Evolutionary conservation across 2,797 vertebrate species (phyloP).

Genomic region (Fringilla coelebs): DNA sequence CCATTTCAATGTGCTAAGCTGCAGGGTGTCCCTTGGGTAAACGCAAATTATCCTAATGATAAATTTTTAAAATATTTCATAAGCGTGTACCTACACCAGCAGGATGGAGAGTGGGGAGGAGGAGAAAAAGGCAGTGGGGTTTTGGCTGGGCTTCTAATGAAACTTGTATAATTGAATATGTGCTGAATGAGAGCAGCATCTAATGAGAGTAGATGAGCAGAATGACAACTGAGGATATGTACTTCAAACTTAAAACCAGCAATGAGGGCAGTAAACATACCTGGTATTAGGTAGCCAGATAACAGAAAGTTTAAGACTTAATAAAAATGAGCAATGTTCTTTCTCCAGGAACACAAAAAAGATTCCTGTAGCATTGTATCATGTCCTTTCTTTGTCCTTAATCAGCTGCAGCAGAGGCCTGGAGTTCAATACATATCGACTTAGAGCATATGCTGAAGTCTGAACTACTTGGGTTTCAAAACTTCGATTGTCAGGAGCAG

Average conservation of each 20-base stretch:
- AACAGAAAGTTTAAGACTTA: constrained; percentile 49
- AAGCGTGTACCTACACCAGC: background rate
- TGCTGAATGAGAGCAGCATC: constrained; percentile 26
- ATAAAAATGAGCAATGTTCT: constrained; percentile 54
- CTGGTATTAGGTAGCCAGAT: constrained; percentile 18
- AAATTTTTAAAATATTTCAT: background rate
- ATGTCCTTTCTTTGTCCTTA: constrained; percentile 32
- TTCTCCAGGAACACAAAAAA: background rate
- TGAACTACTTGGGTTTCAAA: constrained; percentile 44
- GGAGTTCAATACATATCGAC: constrained; percentile 56
- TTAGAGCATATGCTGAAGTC: constrained; percentile 38
- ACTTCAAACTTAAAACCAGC: background rate
- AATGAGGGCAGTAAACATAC: constrained; percentile 23
- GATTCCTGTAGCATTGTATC: background rate
- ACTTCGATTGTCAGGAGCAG: constrained; percentile 10
- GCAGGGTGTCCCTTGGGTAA: background rate
- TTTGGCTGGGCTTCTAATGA: constrained; percentile 4
- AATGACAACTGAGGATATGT: background rate
- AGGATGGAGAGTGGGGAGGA: background rate
- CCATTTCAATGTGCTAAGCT: background rate
- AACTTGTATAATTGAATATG: constrained; percentile 15
- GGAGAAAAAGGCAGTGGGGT: background rate
- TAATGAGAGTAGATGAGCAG: background rate
- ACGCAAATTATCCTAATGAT: constrained; percentile 17
- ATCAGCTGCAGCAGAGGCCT: constrained; percentile 37